These are phyloP conservation scores for Linnaemya vulpina DNA, from an alignment of 2,888 invertebrate species.

Conservation along the genomic window DNA sequence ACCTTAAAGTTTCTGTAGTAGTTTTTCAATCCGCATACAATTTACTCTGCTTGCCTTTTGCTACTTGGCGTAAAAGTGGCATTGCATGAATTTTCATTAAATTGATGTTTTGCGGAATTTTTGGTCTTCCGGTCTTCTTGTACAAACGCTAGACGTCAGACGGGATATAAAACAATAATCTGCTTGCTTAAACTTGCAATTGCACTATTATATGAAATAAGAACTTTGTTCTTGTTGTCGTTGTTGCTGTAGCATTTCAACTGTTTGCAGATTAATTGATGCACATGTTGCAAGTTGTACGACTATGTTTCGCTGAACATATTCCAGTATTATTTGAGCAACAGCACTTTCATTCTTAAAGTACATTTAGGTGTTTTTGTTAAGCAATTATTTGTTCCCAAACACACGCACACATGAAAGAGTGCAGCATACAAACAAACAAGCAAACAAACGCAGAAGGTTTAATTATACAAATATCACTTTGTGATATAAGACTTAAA, in stretches of 20 bases:
- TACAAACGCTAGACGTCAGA: constrained; percentile 38
- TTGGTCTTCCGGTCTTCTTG: constrained; percentile 73
- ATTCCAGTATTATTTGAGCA: constrained; percentile 23
- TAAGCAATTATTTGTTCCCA: constrained; percentile 50
- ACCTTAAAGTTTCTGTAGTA: background rate
- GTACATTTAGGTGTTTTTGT: constrained; percentile 43
- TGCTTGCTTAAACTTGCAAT: constrained; percentile 32
- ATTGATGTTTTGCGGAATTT: constrained; percentile 75
- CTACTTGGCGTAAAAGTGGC: constrained; percentile 70
- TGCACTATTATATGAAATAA: constrained; percentile 12
- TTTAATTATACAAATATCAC: constrained; percentile 44
- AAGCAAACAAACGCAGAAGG: constrained; percentile 12
- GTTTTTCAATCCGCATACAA: background rate
- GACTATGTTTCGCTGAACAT: background rate
- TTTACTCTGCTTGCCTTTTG: constrained; percentile 63
- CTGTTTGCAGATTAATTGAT: constrained; percentile 68
- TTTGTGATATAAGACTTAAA: constrained; percentile 52
- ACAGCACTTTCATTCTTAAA: constrained; percentile 39
- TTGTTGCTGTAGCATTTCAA: constrained; percentile 30
- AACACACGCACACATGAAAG: background rate
- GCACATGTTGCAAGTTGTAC: constrained; percentile 51
- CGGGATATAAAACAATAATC: constrained; percentile 20
- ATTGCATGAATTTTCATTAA: constrained; percentile 74
- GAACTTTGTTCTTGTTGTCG: background rate
- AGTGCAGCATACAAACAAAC: background rate